phyloP scores from a whole-genome alignment of 2,888 invertebrate genomes.

The Melieria crassipennis region DNA sequence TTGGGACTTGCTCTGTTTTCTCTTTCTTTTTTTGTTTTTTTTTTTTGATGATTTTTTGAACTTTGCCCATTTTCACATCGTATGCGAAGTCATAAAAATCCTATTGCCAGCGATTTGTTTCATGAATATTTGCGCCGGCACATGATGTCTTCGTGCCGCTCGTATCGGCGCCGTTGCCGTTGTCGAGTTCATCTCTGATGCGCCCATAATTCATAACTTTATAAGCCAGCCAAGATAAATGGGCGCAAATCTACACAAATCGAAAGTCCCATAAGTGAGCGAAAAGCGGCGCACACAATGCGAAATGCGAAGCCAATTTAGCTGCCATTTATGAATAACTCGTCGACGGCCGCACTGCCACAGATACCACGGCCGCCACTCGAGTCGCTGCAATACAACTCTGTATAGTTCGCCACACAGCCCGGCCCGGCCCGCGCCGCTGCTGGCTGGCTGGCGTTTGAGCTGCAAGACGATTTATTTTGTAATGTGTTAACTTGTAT shows the following conservation, averaged over 20 bases:
- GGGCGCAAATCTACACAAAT: conserved; percentile 61
- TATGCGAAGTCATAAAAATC: conserved; percentile 28
- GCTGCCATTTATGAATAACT: conserved; percentile 57
- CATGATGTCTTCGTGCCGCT: neutral
- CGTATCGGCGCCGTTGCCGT: neutral
- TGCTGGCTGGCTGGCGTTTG: neutral
- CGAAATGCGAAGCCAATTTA: conserved; percentile 58
- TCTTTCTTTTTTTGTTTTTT: conserved; percentile 17
- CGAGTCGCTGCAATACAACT: neutral
- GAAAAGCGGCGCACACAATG: conserved; percentile 24
- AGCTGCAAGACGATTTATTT: conserved; percentile 53
- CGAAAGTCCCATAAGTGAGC: conserved; percentile 57
- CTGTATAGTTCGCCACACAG: no score
- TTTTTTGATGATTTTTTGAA: conserved; percentile 9
- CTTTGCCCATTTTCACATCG: conserved; percentile 28
- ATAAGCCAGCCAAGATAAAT: conserved; percentile 60
- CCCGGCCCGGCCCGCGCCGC: neutral
- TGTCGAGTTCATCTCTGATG: conserved; percentile 29
- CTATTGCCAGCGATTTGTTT: conserved; percentile 30
- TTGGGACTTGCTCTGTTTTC: neutral
- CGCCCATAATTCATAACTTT: conserved; percentile 61
- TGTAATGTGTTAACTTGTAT: conserved; percentile 62
- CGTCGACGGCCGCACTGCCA: conserved; percentile 17
- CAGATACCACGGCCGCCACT: neutral
- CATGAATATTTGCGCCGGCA: conserved; percentile 26